phyloP scores from a whole-genome alignment of 2,113 vertebrate species.

The Xyliphius kryptos region DNA sequence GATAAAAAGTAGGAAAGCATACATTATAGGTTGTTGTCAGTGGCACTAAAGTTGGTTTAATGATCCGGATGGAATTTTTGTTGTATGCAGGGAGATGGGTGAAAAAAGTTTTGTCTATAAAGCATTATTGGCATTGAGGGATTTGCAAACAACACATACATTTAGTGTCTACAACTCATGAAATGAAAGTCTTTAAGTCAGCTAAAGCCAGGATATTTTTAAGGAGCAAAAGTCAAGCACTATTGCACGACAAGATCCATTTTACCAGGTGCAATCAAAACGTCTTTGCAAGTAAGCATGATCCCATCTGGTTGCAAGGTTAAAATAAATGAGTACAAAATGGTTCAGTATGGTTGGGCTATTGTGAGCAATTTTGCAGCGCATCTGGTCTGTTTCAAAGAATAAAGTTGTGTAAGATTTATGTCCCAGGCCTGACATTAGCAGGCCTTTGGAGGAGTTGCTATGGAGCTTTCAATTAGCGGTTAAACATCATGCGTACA shows the following conservation, averaged over 20 bases:
- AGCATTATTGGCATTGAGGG: too few relatives aligned
- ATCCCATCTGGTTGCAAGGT: conserved; percentile 56
- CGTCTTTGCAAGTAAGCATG: conserved; percentile 51
- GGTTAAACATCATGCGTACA: conserved; percentile 43
- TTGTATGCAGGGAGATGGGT: background rate
- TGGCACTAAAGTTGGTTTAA: conserved; percentile 12
- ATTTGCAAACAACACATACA: too few relatives aligned
- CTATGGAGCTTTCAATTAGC: conserved; percentile 49
- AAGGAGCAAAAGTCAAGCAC: conserved; percentile 28
- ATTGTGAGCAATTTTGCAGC: conserved; percentile 46
- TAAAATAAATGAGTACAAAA: conserved; percentile 56
- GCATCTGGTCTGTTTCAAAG: conserved; percentile 54
- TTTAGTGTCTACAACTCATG: too few relatives aligned
- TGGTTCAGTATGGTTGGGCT: conserved; percentile 50
- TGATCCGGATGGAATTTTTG: too few relatives aligned
- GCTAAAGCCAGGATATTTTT: too few relatives aligned
- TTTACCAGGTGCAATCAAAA: conserved; percentile 53
- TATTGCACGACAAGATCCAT: conserved; percentile 34
- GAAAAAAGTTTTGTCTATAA: too few relatives aligned
- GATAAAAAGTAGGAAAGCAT: too few relatives aligned
- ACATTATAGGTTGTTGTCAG: too few relatives aligned
- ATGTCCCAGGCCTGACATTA: conserved; percentile 47
- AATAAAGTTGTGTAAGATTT: conserved; percentile 47
- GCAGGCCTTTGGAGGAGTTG: conserved; percentile 45
- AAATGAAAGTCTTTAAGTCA: too few relatives aligned